Conservation (phyloP, 2,888 invertebrate species). For the Heliothis peltigera region DNA sequence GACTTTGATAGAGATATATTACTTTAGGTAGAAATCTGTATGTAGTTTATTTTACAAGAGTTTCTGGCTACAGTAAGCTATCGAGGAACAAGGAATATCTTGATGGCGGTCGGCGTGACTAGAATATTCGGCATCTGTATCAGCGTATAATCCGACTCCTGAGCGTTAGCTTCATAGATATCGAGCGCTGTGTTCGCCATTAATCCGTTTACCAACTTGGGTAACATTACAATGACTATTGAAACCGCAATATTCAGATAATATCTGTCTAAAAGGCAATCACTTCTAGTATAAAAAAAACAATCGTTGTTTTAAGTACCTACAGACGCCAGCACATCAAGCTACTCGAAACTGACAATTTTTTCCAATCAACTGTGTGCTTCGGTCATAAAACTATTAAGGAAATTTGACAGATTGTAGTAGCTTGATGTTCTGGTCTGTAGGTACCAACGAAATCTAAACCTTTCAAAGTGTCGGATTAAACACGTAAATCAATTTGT, state of each 20-base stretch:
- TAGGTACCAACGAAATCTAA: too few relatives aligned
- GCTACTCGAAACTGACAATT: too few relatives aligned
- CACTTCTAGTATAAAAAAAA: neutral
- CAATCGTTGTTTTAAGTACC: too few relatives aligned
- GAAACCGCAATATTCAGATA: slow-evolving; percentile 23
- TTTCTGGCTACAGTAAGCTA: slow-evolving; percentile 18
- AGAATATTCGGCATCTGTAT: slow-evolving; percentile 40
- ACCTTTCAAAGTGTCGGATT: too few relatives aligned
- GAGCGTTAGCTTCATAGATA: slow-evolving; percentile 52
- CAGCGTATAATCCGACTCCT: slow-evolving; percentile 49
- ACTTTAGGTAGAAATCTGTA: neutral
- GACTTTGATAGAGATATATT: neutral
- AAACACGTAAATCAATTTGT: too few relatives aligned
- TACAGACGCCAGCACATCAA: too few relatives aligned
- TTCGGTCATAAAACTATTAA: too few relatives aligned
- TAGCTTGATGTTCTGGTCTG: too few relatives aligned
- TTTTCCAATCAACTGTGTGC: too few relatives aligned
- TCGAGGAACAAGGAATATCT: slow-evolving; percentile 31
- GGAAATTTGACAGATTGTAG: too few relatives aligned
- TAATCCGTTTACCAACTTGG: slow-evolving; percentile 48
- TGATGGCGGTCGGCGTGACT: slow-evolving; percentile 30
- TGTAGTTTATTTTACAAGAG: slow-evolving; percentile 2
- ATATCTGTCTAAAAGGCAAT: slow-evolving; percentile 2
- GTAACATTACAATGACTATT: slow-evolving; percentile 51
- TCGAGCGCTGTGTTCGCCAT: slow-evolving; percentile 56